Base-by-base conservation (phyloP, 2,797 vertebrate species). In the Chaetophractus vellerosus region DNA sequence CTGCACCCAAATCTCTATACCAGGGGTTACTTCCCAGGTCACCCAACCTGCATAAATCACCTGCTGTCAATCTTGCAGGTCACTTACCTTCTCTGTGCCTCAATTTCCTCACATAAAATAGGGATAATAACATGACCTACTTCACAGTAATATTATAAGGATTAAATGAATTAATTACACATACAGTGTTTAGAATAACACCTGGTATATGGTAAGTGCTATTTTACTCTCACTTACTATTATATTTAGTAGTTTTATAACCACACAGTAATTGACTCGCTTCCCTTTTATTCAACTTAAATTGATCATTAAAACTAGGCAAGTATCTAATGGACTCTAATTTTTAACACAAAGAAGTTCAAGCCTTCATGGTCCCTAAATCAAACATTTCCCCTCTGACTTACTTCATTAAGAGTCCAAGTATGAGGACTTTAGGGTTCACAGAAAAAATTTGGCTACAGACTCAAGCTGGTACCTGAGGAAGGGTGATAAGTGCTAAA, bases 341-440 rank as follows among this genome's bases (percentile, higher is more conserved):
- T 23, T 95, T 71, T 61, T 57, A 90, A 81, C 52, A 75, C 64
- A 88, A 85, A 91, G 55, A 36, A 88, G 26, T 86, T 92, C n/a
- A 91, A 41, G 41, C n/a, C 82, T 94, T 80, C 24, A 55, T 68
- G 18, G 16, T 26, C 78, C 55, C 80, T 71, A 55, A 45, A 76
- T 74, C 69, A 86, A 84, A 82, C 79, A 59, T 69, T 92, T 96
- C 21, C 83, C 75, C 96, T 94, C 61, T 75, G 57, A 41, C 36
- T 81, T 68, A 23, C 69, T 84, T 97, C 97, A 86, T 78, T 90
- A 74, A n/a, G 52, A 96, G 75, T 71, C 79, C 91, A 52, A 93
- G 63, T 10, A 12, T 38, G n/a, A 57, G 23, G 55, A 80, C 89
- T 69, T 55, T 6, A 31, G 83, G 74, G 63, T 33, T 89, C 89